Evolutionary conservation across 2,888 invertebrate genomes (phyloP).

Genomic region (Microplitis manilae): DNA sequence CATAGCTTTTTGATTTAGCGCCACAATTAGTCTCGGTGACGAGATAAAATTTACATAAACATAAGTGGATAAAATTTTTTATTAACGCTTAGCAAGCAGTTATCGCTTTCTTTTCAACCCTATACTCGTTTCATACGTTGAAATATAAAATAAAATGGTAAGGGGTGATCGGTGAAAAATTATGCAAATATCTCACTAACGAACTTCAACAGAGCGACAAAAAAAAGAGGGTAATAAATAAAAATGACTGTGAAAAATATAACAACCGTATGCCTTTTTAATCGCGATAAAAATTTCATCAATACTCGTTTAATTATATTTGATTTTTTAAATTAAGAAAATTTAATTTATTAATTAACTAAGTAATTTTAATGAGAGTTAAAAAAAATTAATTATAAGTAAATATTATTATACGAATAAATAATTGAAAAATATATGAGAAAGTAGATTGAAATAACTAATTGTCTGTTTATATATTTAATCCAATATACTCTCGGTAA

Average conservation of each 20-base stretch:
- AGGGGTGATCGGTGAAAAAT: slow-evolving; percentile 47
- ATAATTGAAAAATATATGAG: not conserved
- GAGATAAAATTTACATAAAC: slow-evolving; percentile 67
- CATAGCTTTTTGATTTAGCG: slow-evolving; percentile 55
- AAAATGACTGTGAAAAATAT: slow-evolving; percentile 11
- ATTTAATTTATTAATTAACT: too few relatives aligned
- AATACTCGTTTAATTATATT: too few relatives aligned
- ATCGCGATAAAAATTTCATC: not conserved
- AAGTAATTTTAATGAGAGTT: not conserved
- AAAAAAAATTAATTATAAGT: slow-evolving; percentile 1
- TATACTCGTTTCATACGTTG: slow-evolving; percentile 47
- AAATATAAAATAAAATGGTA: slow-evolving; percentile 47
- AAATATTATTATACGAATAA: not conserved
- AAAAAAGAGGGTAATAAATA: slow-evolving; percentile 41
- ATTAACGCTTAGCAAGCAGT: slow-evolving; percentile 54
- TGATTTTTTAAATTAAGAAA: too few relatives aligned
- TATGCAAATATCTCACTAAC: slow-evolving; percentile 66
- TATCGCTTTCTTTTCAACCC: slow-evolving; percentile 53
- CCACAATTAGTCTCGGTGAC: slow-evolving; percentile 61
- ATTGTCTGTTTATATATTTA: slow-evolving; percentile 7
- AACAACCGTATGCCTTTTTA: not conserved
- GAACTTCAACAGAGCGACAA: slow-evolving; percentile 43
- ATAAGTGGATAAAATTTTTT: slow-evolving; percentile 63
- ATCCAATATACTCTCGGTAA: slow-evolving; percentile 7
- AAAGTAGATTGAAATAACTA: slow-evolving; percentile 15